Evolutionary conservation across 2,797 vertebrate species (phyloP).

Genomic region (Alauda arvensis): DNA sequence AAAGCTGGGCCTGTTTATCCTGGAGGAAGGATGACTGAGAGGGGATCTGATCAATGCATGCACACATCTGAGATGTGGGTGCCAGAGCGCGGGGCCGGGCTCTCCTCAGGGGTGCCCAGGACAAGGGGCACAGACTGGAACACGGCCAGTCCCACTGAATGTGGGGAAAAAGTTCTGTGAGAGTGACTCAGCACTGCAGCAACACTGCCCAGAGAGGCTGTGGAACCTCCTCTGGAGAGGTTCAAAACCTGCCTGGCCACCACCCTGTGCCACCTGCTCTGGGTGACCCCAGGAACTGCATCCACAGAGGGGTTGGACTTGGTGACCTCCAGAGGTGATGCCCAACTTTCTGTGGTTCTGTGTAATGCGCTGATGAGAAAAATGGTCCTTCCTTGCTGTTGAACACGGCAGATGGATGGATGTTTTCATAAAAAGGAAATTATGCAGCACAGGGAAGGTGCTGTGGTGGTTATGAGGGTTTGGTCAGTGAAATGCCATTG

Average conservation of each 20-base stretch:
- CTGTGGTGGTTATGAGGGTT: rapidly evolving
- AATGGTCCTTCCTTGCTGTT: rapidly evolving
- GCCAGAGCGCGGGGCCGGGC: not conserved
- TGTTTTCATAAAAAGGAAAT: not conserved
- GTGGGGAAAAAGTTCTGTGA: rapidly evolving
- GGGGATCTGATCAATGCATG: not conserved
- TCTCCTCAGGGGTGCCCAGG: not conserved
- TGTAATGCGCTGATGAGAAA: not conserved
- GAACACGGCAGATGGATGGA: not conserved
- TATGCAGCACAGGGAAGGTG: rapidly evolving
- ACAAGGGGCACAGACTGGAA: not conserved
- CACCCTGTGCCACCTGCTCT: not conserved
- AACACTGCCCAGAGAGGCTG: not conserved
- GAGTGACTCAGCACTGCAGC: not conserved
- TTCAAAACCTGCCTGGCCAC: not conserved
- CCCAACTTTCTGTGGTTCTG: not conserved
- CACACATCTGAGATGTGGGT: not conserved
- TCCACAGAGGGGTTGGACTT: rapidly evolving
- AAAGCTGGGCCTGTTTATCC: not conserved
- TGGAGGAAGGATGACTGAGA: not conserved
- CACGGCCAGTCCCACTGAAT: no score
- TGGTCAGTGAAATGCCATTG: not conserved
- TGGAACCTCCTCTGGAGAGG: not conserved
- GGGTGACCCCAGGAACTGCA: not conserved
- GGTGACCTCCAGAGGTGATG: not conserved